Conservation (phyloP, 2,797 vertebrate genomes). For the Kryptopterus vitreolus region DNA sequence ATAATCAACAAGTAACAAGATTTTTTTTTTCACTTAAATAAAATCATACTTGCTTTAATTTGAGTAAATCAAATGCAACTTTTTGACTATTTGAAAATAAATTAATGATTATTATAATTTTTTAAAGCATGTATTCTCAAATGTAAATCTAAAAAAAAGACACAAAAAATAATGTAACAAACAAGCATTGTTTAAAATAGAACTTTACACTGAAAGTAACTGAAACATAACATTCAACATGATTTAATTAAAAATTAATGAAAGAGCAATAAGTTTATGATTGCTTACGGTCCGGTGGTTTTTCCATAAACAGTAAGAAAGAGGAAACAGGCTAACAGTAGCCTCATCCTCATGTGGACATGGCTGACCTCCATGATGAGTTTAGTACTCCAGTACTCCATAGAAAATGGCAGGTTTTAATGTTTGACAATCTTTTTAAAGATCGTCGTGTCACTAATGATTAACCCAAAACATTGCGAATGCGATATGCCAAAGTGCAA, state of each 20-base stretch:
- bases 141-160: not conserved
- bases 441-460: slow-evolving; percentile 6
- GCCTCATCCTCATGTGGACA: not conserved
- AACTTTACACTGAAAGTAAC: too few relatives aligned
- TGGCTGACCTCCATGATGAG: slow-evolving; percentile 29
- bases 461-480: slow-evolving; percentile 15
- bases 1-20: too few relatives aligned
- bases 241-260: not conserved
- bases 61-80: not conserved
- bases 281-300: slow-evolving; percentile 46
- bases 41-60: not conserved
- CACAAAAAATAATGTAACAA: not conserved
- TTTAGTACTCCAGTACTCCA: too few relatives aligned
- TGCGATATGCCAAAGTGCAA: slow-evolving; percentile 9
- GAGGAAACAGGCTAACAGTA: slow-evolving; percentile 30
- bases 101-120: not conserved
- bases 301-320: slow-evolving; percentile 35
- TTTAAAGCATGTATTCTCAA: not conserved
- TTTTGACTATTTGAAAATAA: not conserved
- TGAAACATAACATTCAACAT: not conserved
- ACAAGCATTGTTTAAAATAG: not conserved
- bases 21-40: not conserved
- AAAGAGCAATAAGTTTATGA: not conserved
- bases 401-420: slow-evolving; percentile 15
- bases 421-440: slow-evolving; percentile 4